A percentile compares a stretch with the other conserved stretches of the same genome.
These are phyloP conservation scores for Neria commutata DNA, from an alignment of 2,888 invertebrate genomes.

Conservation along the genomic window DNA sequence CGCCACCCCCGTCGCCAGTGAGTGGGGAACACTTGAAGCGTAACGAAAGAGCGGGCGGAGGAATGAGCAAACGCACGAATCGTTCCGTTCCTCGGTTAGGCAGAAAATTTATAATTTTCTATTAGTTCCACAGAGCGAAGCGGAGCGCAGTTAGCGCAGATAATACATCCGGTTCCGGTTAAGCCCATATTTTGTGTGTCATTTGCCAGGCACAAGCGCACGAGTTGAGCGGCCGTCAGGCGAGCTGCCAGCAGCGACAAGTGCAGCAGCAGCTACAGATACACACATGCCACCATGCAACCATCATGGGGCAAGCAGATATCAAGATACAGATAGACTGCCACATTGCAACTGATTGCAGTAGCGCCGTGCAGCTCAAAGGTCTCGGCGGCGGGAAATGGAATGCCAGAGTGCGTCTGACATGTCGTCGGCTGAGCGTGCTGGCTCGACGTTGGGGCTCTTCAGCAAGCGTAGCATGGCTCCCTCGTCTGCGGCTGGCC, in stretches of 20 bases:
- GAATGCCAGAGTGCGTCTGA: slow-evolving; percentile 20
- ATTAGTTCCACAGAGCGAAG: slow-evolving; percentile 47
- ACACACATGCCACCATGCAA: too few relatives aligned
- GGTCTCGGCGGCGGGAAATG: slow-evolving; percentile 8
- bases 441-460: neutral
- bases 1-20: neutral
- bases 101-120: slow-evolving; percentile 49
- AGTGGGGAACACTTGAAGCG: neutral
- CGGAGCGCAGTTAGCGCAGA: slow-evolving; percentile 62
- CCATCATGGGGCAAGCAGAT: too few relatives aligned
- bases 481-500: slow-evolving; percentile 44
- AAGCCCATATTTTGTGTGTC: slow-evolving; percentile 61
- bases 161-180: slow-evolving; percentile 64
- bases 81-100: neutral
- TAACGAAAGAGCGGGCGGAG: neutral
- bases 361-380: slow-evolving; percentile 1
- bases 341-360: neutral
- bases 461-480: too few relatives aligned
- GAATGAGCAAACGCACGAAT: neutral
- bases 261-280: slow-evolving; percentile 1
- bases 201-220: slow-evolving; percentile 38
- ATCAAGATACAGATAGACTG: neutral
- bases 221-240: slow-evolving; percentile 1
- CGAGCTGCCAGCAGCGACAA: slow-evolving; percentile 16
- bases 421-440: slow-evolving; percentile 12